Percentiles rank a stretch among this genome's conserved stretches.
phyloP scores from a whole-genome alignment of 2,888 invertebrate genomes.

The Ichneumoninae sp. region DNA sequence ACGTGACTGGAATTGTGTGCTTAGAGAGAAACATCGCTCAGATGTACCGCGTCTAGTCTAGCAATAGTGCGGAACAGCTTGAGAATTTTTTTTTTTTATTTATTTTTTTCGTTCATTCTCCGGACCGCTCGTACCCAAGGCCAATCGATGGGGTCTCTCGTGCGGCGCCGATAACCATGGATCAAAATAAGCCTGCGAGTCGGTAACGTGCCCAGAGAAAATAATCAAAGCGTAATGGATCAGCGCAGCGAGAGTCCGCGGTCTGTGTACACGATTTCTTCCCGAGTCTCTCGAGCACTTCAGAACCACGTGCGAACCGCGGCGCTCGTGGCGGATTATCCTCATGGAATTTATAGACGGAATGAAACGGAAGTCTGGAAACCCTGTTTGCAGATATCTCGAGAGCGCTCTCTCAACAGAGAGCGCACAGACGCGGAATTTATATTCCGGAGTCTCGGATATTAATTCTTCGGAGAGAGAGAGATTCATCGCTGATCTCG shows the following conservation, averaged over 20 bases:
- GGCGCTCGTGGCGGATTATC: constrained; percentile 40
- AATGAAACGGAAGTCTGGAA: constrained; percentile 47
- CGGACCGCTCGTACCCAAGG: constrained; percentile 45
- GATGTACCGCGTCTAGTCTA: constrained; percentile 19
- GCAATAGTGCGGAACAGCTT: constrained; percentile 51
- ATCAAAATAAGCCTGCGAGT: constrained; percentile 59
- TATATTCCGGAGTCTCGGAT: constrained; percentile 38
- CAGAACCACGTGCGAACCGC: constrained; percentile 6
- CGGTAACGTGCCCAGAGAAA: constrained; percentile 47
- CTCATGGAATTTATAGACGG: constrained; percentile 48
- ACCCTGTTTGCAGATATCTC: constrained; percentile 42
- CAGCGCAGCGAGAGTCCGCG: constrained; percentile 29
- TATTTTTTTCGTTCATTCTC: constrained; percentile 5
- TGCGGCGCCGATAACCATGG: constrained; percentile 57
- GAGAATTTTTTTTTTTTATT: constrained; percentile 23
- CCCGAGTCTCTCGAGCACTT: constrained; percentile 24
- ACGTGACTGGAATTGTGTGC: constrained; percentile 41
- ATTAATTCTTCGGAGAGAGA: constrained; percentile 45
- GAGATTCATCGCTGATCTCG: constrained; percentile 1
- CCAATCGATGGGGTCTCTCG: constrained; percentile 55
- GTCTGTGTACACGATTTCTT: background rate
- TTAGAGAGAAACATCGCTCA: constrained; percentile 24
- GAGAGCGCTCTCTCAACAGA: constrained; percentile 19
- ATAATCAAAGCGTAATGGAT: constrained; percentile 64
- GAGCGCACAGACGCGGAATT: constrained; percentile 30